Evolutionary conservation across 1,140 invertebrate genomes (phyloP).

Genomic region (Drosophila suzukii): DNA sequence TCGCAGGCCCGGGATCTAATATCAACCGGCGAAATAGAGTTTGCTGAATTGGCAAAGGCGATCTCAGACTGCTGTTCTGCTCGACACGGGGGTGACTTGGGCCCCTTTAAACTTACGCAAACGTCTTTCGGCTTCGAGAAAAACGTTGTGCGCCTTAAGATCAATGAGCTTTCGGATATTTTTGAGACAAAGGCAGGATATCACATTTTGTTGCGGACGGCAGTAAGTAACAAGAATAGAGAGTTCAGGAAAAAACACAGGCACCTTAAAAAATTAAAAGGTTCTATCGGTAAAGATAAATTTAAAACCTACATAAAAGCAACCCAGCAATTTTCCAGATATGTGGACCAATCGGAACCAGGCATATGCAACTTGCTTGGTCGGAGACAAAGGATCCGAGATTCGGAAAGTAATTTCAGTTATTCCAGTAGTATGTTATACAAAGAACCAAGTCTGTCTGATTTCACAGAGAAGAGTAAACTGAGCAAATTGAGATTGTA

Average conservation of each 20-base stretch:
- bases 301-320: not conserved
- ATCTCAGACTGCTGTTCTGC: constrained; percentile 17
- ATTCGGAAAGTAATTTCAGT: too few relatives aligned
- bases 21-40: not conserved
- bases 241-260: not conserved
- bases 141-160: not conserved
- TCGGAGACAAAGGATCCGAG: not conserved
- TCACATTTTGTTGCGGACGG: constrained; percentile 3
- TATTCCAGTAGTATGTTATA: not conserved
- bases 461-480: not conserved
- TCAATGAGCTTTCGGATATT: not conserved
- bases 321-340: not conserved
- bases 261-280: not conserved
- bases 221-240: not conserved
- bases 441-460: not conserved
- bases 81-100: constrained; percentile 5
- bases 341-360: not conserved
- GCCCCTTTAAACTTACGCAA: not conserved
- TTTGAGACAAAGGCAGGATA: constrained; percentile 6
- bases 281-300: not conserved
- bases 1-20: not conserved
- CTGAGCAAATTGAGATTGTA: not conserved
- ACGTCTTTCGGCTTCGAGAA: not conserved
- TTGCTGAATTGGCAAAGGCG: not conserved
- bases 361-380: not conserved